Percentiles rank a stretch among this genome's conserved stretches.
Evolutionary conservation across 2,113 vertebrate species (phyloP).

Genomic region (Mastomys coucha): DNA sequence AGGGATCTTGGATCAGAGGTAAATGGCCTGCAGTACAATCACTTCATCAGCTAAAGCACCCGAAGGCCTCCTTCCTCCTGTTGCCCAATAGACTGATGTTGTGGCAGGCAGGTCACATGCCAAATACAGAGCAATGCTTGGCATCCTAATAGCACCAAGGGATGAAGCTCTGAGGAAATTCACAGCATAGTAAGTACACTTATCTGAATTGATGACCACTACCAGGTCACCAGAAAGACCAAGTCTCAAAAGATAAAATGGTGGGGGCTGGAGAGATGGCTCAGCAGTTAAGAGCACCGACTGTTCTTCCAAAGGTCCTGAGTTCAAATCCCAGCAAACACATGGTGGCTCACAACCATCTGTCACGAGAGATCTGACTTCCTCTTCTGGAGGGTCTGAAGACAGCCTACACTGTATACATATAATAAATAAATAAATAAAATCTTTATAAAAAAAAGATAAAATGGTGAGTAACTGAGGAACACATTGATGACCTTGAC

Average conservation of each 20-base stretch:
- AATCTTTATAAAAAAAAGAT: too few relatives aligned
- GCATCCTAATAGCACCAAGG: not conserved
- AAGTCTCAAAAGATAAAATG: not conserved
- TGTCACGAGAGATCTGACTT: too few relatives aligned
- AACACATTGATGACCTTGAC: not conserved
- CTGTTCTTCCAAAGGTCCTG: too few relatives aligned
- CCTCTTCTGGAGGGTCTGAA: too few relatives aligned
- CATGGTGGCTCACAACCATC: too few relatives aligned
- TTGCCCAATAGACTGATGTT: not conserved
- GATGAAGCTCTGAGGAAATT: not conserved
- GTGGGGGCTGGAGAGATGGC: too few relatives aligned
- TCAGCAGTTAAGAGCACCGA: too few relatives aligned
- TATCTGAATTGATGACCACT: not conserved
- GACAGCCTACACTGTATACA: too few relatives aligned
- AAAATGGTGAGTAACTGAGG: too few relatives aligned
- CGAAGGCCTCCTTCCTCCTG: not conserved
- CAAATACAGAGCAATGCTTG: not conserved
- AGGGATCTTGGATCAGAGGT: accelerated
- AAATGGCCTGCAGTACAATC: too few relatives aligned
- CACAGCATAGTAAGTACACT: not conserved
- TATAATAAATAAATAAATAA: too few relatives aligned
- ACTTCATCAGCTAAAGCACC: not conserved
- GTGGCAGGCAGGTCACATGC: not conserved
- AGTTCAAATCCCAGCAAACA: too few relatives aligned
- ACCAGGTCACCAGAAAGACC: not conserved